Evolutionary conservation across 2,797 vertebrate genomes (phyloP).

Genomic region (Coranthus polyacanthus): DNA sequence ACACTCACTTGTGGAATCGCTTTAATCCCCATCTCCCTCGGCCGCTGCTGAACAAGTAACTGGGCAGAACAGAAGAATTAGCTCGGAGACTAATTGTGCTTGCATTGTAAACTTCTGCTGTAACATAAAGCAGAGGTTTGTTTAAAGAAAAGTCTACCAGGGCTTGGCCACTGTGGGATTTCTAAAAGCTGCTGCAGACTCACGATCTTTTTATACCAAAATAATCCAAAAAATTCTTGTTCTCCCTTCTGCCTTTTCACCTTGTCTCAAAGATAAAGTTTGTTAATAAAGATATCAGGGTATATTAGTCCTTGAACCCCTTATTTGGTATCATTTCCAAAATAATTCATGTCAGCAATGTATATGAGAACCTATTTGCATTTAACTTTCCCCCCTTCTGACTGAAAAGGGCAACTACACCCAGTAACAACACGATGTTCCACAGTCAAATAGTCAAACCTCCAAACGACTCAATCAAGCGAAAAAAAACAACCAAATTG

Average conservation of each 20-base stretch:
- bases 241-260: not conserved
- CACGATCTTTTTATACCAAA: too few relatives aligned
- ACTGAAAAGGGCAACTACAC: conserved; percentile 4
- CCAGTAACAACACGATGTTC: conserved; percentile 26
- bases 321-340: too few relatives aligned
- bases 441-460: conserved; percentile 23
- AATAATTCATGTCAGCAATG: not conserved
- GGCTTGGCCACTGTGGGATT: conserved; percentile 34
- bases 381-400: not conserved
- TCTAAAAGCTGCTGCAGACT: not conserved
- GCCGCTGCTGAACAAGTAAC: conserved; percentile 52
- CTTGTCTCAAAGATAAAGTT: not conserved
- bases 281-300: not conserved
- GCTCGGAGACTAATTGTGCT: conserved; percentile 75
- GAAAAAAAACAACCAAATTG: conserved; percentile 14
- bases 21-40: conserved; percentile 56
- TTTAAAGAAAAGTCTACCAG: conserved; percentile 64
- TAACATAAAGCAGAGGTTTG: conserved; percentile 65
- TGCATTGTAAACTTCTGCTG: conserved; percentile 66
- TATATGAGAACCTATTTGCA: not conserved
- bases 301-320: too few relatives aligned
- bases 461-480: conserved; percentile 24
- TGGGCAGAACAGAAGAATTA: conserved; percentile 75
- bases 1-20: conserved; percentile 45
- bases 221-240: not conserved